Evolutionary conservation across 2,797 vertebrate species (phyloP), one percentile per base, ranked within the genome.

Genomic region (Caiman crocodilus): DNA sequence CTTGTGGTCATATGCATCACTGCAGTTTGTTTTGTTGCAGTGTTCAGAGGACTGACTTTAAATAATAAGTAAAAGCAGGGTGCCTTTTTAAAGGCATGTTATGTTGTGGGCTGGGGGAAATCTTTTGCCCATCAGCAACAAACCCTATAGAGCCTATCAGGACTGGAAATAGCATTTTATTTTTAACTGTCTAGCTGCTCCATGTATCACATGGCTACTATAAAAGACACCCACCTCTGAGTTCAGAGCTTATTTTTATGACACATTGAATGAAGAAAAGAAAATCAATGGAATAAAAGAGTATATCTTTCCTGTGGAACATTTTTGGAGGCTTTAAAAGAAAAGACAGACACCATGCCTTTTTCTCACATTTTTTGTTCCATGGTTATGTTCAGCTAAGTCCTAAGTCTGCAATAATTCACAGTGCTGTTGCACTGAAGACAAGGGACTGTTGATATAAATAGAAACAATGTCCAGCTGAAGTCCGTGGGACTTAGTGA

Each of bases 1-100:
- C 96, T 92, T 89, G 96, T 96, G 96, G 95, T 76, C 59, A 79
- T 56, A 13, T 15, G 58, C 61, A 78, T 90, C 91, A 93, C 77
- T 95, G 88, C 94, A 93, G 50, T 3, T 84, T 42, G 57, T 28
- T 82, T 73, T 28, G 15, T 6, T 16, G 17, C 2, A 50, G 5
- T 4, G 58, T 82, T 76, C 80, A 28, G 21, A 3, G 13, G 15
- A 50, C 14, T 17, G 25, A 42, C 28, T 64, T 59, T 18, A 50
- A 60, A 2, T 2, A 21, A 61, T 13, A 59, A 91, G 88, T 76
- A 79, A 5, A 42, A 67, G 12, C 25, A 42, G 57, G 35, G 20
- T 55, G 30, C 14, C 67, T 87, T 58, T 69, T 28, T 50, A 67
- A 65, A 91, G 82, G 7, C 25, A 60, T 18, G 32, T 61, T 35